A percentile compares a stretch with the other conserved stretches of the same genome.
Conservation (phyloP, 2,888 invertebrate species). For the Lasius fuliginosus region DNA sequence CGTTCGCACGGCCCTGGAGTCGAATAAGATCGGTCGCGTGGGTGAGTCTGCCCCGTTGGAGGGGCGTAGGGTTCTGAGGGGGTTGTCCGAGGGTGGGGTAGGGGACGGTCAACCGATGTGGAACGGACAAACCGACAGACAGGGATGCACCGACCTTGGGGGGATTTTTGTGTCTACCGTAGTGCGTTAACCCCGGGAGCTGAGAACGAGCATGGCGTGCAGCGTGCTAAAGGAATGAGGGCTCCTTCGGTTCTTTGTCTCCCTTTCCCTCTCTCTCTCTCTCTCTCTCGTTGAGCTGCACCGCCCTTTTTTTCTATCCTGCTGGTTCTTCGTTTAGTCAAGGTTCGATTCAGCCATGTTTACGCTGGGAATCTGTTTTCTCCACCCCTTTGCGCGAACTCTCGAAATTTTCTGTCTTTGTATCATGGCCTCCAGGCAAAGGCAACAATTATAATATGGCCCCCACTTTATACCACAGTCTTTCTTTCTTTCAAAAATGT, state of each 20-base stretch:
- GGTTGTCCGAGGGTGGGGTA: slow-evolving; percentile 66
- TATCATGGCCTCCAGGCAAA: background rate
- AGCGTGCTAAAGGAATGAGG: slow-evolving; percentile 66
- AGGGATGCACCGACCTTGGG: slow-evolving; percentile 86
- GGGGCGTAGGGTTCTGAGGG: slow-evolving; percentile 60
- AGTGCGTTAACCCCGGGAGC: slow-evolving; percentile 84
- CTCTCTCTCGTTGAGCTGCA: slow-evolving; percentile 41
- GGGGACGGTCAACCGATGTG: slow-evolving; percentile 62
- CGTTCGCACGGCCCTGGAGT: slow-evolving; percentile 61
- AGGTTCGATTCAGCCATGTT: slow-evolving; percentile 47
- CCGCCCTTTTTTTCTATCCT: slow-evolving; percentile 42
- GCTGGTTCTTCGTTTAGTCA: slow-evolving; percentile 27
- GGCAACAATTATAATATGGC: background rate
- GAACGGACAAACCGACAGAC: slow-evolving; percentile 68
- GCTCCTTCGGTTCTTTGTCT: slow-evolving; percentile 72
- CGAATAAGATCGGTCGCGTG: slow-evolving; percentile 78
- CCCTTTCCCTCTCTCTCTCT: slow-evolving; percentile 51
- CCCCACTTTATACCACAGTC: background rate
- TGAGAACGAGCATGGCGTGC: slow-evolving; percentile 63
- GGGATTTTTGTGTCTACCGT: slow-evolving; percentile 86
- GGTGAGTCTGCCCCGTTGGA: slow-evolving; percentile 74
- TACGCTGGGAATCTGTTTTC: slow-evolving; percentile 62
- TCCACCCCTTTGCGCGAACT: slow-evolving; percentile 60
- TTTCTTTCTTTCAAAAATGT: background rate
- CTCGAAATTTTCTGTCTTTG: slow-evolving; percentile 33